These are phyloP conservation scores for Ailuropoda melanoleuca DNA, from an alignment of 2,113 vertebrate species.

Conservation along the genomic window DNA sequence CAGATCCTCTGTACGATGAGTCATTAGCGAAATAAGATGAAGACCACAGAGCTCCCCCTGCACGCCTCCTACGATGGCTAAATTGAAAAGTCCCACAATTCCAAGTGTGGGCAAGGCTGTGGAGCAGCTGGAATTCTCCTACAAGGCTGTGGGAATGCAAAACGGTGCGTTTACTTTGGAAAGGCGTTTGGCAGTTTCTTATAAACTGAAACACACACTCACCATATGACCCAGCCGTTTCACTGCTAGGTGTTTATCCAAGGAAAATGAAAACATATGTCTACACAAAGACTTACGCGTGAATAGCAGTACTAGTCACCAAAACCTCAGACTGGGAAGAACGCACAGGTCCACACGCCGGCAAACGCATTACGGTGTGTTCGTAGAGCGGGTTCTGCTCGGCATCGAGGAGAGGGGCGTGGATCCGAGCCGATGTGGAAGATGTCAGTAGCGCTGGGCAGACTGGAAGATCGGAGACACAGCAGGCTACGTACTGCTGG, in stretches of 20 bases:
- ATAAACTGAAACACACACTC: neutral
- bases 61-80: too few species aligned
- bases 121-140: neutral
- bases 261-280: neutral
- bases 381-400: neutral
- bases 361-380: neutral
- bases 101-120: neutral
- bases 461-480: rapidly evolving
- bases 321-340: neutral
- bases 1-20: neutral
- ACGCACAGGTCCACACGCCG: neutral
- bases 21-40: neutral
- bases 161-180: neutral
- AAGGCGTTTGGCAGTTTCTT: neutral
- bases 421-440: neutral
- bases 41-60: neutral
- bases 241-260: neutral
- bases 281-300: neutral
- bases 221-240: neutral
- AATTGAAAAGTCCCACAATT: neutral
- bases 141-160: neutral
- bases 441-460: rapidly evolving
- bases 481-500: neutral
- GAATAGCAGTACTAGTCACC: neutral
- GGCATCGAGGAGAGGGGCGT: neutral